Evolutionary conservation across 2,888 invertebrate species (phyloP).

Genomic region (Pandemis cinnamomeana): DNA sequence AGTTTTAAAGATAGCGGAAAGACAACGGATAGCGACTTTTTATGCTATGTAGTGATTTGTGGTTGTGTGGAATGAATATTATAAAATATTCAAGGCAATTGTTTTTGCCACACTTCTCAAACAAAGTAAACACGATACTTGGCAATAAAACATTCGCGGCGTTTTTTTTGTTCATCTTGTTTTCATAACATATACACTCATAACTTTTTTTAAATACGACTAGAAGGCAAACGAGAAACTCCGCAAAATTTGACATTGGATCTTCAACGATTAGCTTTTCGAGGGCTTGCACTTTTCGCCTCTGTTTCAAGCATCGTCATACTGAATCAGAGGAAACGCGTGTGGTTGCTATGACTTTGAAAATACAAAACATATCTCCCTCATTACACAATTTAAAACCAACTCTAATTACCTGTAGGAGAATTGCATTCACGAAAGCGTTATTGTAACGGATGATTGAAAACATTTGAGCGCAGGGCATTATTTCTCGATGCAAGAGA

Average conservation of each 20-base stretch:
- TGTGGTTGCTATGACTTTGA: conserved; percentile 13
- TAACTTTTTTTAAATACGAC: too few relatives aligned
- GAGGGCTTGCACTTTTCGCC: background rate
- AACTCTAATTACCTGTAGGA: background rate
- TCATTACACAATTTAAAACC: background rate
- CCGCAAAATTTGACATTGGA: background rate
- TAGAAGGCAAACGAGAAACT: too few relatives aligned
- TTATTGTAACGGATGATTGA: background rate
- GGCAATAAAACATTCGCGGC: too few relatives aligned
- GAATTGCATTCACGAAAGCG: background rate
- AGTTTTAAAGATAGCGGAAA: too few relatives aligned
- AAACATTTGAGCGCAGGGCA: conserved; percentile 1
- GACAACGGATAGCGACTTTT: too few relatives aligned
- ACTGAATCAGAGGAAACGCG: conserved; percentile 34
- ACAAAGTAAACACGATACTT: too few relatives aligned
- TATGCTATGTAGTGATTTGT: too few relatives aligned
- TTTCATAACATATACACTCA: too few relatives aligned
- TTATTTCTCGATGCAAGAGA: background rate
- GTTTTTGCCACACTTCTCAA: too few relatives aligned
- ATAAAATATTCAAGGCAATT: too few relatives aligned
- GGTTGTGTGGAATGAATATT: too few relatives aligned
- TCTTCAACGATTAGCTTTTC: background rate
- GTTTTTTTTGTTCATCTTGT: too few relatives aligned
- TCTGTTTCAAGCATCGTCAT: conserved; percentile 28
- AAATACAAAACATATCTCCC: background rate